These are phyloP conservation scores for Picus viridis DNA, from an alignment of 2,797 vertebrate species.

Conservation along the genomic window DNA sequence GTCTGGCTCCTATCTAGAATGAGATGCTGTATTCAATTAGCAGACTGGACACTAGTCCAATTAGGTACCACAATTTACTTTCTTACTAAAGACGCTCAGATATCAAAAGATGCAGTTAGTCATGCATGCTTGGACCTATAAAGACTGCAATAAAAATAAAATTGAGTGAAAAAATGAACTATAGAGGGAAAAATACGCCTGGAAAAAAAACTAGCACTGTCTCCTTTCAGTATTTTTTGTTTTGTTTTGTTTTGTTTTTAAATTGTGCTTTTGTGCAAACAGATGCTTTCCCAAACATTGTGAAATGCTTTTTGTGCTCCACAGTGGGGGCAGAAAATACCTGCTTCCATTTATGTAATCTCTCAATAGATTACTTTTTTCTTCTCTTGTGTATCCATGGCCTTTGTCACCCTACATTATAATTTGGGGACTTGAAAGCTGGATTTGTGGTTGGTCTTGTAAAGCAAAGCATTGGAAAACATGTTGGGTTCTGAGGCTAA, in stretches of 20 bases:
- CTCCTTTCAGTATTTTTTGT: not conserved
- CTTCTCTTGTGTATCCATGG: fast-evolving
- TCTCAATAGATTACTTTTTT: not conserved
- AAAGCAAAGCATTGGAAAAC: not conserved
- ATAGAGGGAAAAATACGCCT: not conserved
- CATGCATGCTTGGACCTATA: not conserved
- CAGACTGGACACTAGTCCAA: not conserved
- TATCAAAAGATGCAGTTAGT: not conserved
- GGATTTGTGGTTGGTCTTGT: not conserved
- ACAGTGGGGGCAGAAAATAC: not conserved
- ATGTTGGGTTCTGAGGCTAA: not conserved
- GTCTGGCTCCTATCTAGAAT: not conserved
- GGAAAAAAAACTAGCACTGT: not conserved
- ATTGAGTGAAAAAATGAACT: not conserved
- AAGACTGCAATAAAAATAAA: not conserved
- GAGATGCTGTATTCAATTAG: not conserved
- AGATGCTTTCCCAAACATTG: not conserved
- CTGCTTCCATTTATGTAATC: not conserved
- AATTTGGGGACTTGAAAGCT: not conserved
- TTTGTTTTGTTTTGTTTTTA: not conserved
- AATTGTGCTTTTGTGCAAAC: not conserved
- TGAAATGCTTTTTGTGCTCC: not conserved
- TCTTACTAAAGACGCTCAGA: not conserved
- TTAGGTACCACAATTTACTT: not conserved
- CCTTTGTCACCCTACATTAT: not conserved